Evolutionary conservation across 2,113 vertebrate genomes (phyloP).

Genomic region (Psammodynastes pulverulentus): DNA sequence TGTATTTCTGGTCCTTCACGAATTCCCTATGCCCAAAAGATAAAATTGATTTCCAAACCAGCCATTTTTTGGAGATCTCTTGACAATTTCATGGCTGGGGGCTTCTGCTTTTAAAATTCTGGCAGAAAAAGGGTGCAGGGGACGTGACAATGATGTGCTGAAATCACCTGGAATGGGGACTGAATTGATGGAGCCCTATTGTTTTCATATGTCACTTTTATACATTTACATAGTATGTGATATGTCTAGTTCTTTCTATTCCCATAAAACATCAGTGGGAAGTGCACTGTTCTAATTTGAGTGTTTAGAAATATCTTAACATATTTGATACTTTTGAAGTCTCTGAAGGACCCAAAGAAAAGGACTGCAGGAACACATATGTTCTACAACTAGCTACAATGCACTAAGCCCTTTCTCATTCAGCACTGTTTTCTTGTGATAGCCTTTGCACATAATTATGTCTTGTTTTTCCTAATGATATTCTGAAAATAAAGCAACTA

Average conservation of each 20-base stretch:
- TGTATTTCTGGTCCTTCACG: conserved; percentile 84
- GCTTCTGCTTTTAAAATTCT: not conserved
- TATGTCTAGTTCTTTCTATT: not conserved
- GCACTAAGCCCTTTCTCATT: not conserved
- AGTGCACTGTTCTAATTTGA: not conserved
- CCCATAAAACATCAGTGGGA: not conserved
- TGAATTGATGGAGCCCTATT: not conserved
- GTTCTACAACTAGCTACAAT: not conserved
- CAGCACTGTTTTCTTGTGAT: not conserved
- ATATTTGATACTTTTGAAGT: not conserved
- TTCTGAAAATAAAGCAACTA: not conserved
- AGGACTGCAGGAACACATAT: not conserved
- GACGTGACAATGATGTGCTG: not conserved
- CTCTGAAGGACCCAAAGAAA: not conserved
- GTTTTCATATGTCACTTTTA: not conserved
- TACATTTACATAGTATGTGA: not conserved
- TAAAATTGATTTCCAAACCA: not conserved
- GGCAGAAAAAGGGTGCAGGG: not conserved
- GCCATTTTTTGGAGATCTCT: not conserved
- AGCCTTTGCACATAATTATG: not conserved
- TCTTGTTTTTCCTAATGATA: not conserved
- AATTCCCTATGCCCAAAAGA: conserved; percentile 78
- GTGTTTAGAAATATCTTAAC: not conserved
- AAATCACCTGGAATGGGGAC: not conserved
- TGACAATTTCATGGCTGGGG: not conserved